phyloP scores from a whole-genome alignment of 92 coral and sea anemone genomes.

The Bergia puertoricense region DNA sequence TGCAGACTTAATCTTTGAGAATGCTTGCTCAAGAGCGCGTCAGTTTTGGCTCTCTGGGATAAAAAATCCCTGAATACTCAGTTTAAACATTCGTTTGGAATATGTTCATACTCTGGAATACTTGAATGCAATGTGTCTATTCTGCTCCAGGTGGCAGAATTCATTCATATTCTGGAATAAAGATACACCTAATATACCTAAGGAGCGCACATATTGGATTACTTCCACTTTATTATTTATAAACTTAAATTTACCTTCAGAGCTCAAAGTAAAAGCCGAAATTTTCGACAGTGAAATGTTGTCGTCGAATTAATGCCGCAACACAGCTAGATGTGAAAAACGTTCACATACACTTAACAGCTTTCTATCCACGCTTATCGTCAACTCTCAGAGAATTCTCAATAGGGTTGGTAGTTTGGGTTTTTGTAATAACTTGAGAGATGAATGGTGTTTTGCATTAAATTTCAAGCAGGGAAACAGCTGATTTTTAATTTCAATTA shows the following conservation, averaged over 20 bases:
- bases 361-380: neutral
- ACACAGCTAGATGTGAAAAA: neutral
- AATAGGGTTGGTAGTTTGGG: neutral
- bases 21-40: too few species aligned
- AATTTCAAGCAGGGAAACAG: neutral
- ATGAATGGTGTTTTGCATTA: neutral
- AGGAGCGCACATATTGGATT: too few species aligned
- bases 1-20: too few species aligned
- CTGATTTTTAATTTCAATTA: neutral
- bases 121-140: neutral
- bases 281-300: too few species aligned
- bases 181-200: too few species aligned
- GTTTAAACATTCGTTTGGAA: neutral
- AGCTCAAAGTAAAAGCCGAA: neutral
- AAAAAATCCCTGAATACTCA: neutral
- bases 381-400: too few species aligned
- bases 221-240: neutral
- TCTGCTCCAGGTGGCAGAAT: neutral
- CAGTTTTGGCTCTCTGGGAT: neutral
- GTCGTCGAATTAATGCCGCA: neutral
- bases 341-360: neutral
- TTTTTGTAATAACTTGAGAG: neutral
- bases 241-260: neutral
- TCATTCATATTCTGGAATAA: too few species aligned
- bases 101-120: neutral